phyloP scores from a whole-genome alignment of 1,140 invertebrate genomes.

The Hyles vespertilio region DNA sequence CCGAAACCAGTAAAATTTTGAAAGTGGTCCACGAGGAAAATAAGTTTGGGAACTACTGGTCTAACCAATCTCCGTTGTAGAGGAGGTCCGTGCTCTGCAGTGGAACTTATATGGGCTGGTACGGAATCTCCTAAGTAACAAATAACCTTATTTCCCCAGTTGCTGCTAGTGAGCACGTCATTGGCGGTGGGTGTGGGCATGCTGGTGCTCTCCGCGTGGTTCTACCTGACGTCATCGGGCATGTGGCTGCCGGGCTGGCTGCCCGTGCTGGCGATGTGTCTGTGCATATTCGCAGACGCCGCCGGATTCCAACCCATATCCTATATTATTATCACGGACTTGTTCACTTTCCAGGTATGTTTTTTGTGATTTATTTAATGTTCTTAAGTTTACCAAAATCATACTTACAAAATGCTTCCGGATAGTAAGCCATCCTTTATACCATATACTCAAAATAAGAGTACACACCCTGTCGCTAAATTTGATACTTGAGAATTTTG shows the following conservation, averaged over 20 bases:
- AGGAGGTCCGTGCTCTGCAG: too few relatives aligned
- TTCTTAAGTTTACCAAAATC: too few relatives aligned
- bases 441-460: too few relatives aligned
- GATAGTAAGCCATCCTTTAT: too few relatives aligned
- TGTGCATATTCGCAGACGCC: conserved; percentile 60
- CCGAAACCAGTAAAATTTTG: too few relatives aligned
- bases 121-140: not conserved
- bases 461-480: too few relatives aligned
- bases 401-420: too few relatives aligned
- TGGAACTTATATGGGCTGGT: too few relatives aligned
- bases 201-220: conserved; percentile 50
- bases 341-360: conserved; percentile 63
- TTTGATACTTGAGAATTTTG: too few relatives aligned
- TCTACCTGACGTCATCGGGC: conserved; percentile 46
- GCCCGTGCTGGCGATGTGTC: conserved; percentile 55
- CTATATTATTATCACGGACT: conserved; percentile 61
- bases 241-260: conserved; percentile 58
- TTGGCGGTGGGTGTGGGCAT: conserved; percentile 57
- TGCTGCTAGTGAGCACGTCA: conserved; percentile 52
- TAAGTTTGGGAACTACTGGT: too few relatives aligned
- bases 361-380: not conserved
- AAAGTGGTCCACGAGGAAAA: too few relatives aligned
- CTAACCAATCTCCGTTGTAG: too few relatives aligned
- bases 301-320: conserved; percentile 65
- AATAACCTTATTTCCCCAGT: conserved; percentile 26